Evolutionary conservation across 2,797 vertebrate genomes (phyloP), one percentile per base, ranked within the genome.

Genomic region (Xenentodon cancila): DNA sequence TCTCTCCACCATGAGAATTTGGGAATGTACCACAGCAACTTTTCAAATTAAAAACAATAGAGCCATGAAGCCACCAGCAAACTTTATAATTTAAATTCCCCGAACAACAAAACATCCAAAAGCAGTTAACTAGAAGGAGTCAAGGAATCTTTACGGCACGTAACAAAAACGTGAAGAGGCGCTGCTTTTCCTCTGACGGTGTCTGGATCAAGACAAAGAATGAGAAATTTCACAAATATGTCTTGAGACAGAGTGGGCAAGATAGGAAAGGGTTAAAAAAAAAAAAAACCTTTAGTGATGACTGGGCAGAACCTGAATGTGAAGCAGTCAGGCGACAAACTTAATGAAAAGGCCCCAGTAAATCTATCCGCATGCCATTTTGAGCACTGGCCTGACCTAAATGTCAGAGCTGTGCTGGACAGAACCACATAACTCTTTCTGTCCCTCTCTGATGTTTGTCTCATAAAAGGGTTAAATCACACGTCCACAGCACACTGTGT

Each of bases 311-410:
- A 54, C 51, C 46, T 37, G 34, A 37, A 37, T 53, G 53, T 77
- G 68, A 81, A 79, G 77, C 73, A 74, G 76, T 69, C 70, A 58
- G 71, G 62, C 79, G 81, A 84, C 78, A 11, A 37, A 9, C 70
- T 77, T 70, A 68, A 62, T 57, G 66, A 83, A 30, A 77, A 79
- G 79, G 58, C 72, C 68, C 75, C 68, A 48, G 76, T 90, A 88
- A 82, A 79, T 82, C 80, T 86, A 79, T 82, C 75, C 75, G 77
- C 71, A 79, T 79, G 73, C 80, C 79, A 85, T 88, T 87, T 81
- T 84, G 76, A 87, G 77, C 66, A 9, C 21, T 71, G 75, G 68
- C 76, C 79, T 85, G 81, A 85, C 81, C 81, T 67, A 88, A 88
- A 89, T 88, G 82, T 83, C 84, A 87, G 64, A 75, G 75, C 74